Evolutionary conservation across 2,113 vertebrate genomes (phyloP).

Genomic region (Barbus barbus): DNA sequence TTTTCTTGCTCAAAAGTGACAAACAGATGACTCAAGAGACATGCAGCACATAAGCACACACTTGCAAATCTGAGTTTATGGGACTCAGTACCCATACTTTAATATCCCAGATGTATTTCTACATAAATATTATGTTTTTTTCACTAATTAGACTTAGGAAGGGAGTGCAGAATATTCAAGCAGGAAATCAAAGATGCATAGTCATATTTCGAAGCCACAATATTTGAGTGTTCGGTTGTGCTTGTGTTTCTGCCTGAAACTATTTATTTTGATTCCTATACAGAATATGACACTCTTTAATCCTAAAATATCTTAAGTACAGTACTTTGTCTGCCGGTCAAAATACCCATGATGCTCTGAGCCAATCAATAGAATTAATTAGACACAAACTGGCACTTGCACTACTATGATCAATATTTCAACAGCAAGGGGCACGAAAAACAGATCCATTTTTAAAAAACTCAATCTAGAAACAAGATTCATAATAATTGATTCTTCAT

Average conservation of each 20-base stretch:
- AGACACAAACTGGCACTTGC: constrained; percentile 38
- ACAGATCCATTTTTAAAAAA: constrained; percentile 12
- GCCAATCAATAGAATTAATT: constrained; percentile 32
- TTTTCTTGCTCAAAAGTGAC: constrained; percentile 29
- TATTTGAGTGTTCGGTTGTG: constrained; percentile 3
- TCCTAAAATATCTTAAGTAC: not conserved
- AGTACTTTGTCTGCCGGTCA: constrained; percentile 7
- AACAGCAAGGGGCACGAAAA: constrained; percentile 27
- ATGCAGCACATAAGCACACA: not conserved
- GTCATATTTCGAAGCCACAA: constrained; percentile 26
- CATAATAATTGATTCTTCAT: constrained; percentile 38
- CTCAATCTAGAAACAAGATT: constrained; percentile 12
- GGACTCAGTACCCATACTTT: constrained; percentile 25
- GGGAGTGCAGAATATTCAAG: not conserved
- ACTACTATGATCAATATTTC: constrained; percentile 21
- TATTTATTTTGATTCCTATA: not conserved
- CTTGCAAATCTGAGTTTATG: constrained; percentile 29
- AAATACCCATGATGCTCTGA: not conserved
- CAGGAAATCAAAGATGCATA: not conserved
- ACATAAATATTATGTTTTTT: constrained; percentile 48
- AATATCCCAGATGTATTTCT: constrained; percentile 46
- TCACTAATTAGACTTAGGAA: constrained; percentile 46
- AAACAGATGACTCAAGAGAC: constrained; percentile 27
- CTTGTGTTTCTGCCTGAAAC: not conserved
- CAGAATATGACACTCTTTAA: constrained; percentile 5